Percentiles rank a stretch among this genome's conserved stretches.
These are phyloP conservation scores for Microctonus hyperodae DNA, from an alignment of 2,888 invertebrate genomes.

Conservation along the genomic window DNA sequence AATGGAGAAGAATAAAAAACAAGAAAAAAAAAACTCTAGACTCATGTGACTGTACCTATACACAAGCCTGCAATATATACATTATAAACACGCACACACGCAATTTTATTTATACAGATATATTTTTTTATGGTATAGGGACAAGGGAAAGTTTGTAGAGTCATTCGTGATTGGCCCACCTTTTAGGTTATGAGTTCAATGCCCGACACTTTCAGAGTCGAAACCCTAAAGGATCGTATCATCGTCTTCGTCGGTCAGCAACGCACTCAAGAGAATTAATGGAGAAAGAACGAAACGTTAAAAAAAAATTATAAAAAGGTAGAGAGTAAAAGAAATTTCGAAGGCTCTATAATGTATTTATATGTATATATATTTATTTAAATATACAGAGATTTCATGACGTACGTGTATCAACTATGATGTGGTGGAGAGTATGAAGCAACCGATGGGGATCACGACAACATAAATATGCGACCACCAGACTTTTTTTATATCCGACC, in stretches of 20 bases:
- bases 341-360: no score
- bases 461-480: no score
- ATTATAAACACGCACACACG: background rate
- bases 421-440: no score
- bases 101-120: background rate
- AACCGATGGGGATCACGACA: background rate
- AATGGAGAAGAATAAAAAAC: no score
- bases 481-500: constrained; percentile 23
- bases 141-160: constrained; percentile 42
- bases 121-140: constrained; percentile 18
- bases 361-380: no score
- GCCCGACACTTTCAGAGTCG: constrained; percentile 31
- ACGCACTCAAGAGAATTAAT: constrained; percentile 25
- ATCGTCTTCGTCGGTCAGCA: background rate
- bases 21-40: background rate
- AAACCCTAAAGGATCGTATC: constrained; percentile 30
- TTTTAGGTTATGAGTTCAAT: constrained; percentile 37
- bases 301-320: constrained; percentile 13
- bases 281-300: background rate
- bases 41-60: no score
- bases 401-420: no score
- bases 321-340: constrained; percentile 16
- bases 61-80: background rate
- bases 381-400: no score
- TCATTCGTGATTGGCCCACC: constrained; percentile 39